phyloP scores from a whole-genome alignment of 2,113 vertebrate genomes.

The Chionis minor region DNA sequence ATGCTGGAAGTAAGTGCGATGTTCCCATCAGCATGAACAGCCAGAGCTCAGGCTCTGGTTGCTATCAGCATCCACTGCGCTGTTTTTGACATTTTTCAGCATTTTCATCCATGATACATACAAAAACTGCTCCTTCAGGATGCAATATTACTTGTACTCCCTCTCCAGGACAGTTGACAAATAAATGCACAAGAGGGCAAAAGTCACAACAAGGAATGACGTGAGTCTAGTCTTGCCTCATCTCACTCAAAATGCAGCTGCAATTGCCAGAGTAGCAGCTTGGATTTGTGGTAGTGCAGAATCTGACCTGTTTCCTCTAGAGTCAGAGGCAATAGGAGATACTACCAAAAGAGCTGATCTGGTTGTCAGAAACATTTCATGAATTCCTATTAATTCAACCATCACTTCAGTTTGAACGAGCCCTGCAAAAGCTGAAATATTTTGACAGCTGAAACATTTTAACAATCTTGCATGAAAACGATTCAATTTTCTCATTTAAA shows the following conservation, averaged over 20 bases:
- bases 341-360: neutral
- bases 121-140: neutral
- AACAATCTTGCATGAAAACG: neutral
- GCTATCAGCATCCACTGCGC: neutral
- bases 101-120: accelerated
- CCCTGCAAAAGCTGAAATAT: neutral
- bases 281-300: neutral
- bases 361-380: neutral
- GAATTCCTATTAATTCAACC: neutral
- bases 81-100: neutral
- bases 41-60: neutral
- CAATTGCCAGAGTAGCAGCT: neutral
- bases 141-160: accelerated
- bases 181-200: neutral
- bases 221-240: neutral
- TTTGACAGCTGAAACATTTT: constrained; percentile 33
- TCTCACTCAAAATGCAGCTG: neutral
- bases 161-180: neutral
- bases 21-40: neutral
- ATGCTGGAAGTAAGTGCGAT: neutral
- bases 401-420: neutral
- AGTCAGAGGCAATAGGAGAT: neutral
- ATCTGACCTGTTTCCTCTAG: accelerated
- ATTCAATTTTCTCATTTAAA: constrained; percentile 16
- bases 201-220: accelerated